Evolutionary conservation across 2,797 vertebrate species (phyloP).

Genomic region (Hydrocynus forskahlii): DNA sequence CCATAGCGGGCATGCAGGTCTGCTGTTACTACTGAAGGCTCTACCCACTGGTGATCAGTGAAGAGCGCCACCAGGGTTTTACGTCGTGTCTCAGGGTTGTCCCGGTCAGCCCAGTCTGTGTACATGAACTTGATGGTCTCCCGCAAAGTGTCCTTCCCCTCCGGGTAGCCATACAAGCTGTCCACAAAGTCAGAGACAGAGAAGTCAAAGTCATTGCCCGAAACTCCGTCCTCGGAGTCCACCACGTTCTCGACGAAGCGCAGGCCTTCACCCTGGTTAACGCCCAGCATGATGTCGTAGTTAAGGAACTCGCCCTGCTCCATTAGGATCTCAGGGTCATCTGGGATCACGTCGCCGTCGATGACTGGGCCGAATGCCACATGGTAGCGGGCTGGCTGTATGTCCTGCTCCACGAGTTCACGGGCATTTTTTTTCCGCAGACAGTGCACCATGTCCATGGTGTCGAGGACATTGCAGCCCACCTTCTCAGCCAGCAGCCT

Average conservation of each 20-base stretch:
- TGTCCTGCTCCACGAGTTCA: slow-evolving; percentile 98
- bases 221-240: slow-evolving; percentile 95
- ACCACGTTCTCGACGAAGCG: slow-evolving; percentile 98
- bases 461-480: slow-evolving; percentile 96
- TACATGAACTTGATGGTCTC: slow-evolving; percentile 99
- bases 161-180: slow-evolving; percentile 95
- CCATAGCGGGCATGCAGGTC: slow-evolving; percentile 97
- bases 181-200: slow-evolving; percentile 98
- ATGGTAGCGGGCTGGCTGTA: slow-evolving; percentile 95
- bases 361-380: slow-evolving; percentile 98
- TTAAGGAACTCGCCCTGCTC: slow-evolving; percentile 99
- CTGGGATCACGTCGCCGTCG: slow-evolving; percentile 96
- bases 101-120: slow-evolving; percentile 97
- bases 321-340: slow-evolving; percentile 98
- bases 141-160: slow-evolving; percentile 95
- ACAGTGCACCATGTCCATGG: slow-evolving; percentile 97
- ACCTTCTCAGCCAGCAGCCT: slow-evolving; percentile 95
- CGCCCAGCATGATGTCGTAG: slow-evolving; percentile 98
- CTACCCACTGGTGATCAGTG: slow-evolving; percentile 99
- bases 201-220: slow-evolving; percentile 97
- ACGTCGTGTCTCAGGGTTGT: slow-evolving; percentile 95
- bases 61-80: slow-evolving; percentile 98
- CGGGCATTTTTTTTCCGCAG: slow-evolving; percentile 94
- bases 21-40: slow-evolving; percentile 94
- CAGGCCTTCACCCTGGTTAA: slow-evolving; percentile 97